A percentile compares a stretch with the other conserved stretches of the same genome.
phyloP scores from a whole-genome alignment of 2,113 vertebrate species.

The Heteronetta atricapilla region DNA sequence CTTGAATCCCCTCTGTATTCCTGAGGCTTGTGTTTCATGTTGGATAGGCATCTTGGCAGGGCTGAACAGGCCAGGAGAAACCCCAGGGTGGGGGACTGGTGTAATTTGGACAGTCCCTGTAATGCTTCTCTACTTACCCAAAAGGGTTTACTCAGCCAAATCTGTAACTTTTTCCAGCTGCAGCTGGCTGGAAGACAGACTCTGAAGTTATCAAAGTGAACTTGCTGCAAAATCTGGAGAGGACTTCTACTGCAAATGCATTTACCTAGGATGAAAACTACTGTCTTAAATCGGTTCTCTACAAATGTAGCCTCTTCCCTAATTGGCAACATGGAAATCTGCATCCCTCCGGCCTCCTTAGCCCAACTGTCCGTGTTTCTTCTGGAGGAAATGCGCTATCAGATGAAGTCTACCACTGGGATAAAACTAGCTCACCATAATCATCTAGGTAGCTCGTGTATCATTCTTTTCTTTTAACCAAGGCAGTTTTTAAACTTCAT shows the following conservation, averaged over 20 bases:
- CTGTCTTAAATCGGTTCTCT: not conserved
- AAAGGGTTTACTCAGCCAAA: not conserved
- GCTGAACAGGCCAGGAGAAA: not conserved
- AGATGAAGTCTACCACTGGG: not conserved
- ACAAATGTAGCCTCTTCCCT: not conserved
- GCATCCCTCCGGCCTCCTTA: not conserved
- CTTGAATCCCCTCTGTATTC: not conserved
- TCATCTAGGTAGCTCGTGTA: not conserved
- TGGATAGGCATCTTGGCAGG: not conserved
- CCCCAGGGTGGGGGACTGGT: accelerated
- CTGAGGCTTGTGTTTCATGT: not conserved
- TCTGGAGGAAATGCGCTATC: not conserved
- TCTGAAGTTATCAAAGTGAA: not conserved
- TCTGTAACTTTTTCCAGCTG: not conserved
- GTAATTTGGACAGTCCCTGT: not conserved
- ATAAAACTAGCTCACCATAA: not conserved
- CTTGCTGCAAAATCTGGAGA: not conserved
- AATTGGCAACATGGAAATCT: not conserved
- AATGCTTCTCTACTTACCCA: accelerated
- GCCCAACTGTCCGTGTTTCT: not conserved
- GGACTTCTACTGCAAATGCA: not conserved
- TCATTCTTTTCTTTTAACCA: not conserved
- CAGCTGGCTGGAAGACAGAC: not conserved
- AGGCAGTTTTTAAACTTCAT: not conserved
- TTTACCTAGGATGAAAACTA: not conserved